These are phyloP conservation scores for Aethes cnicana DNA, from an alignment of 2,888 invertebrate genomes.

Conservation along the genomic window DNA sequence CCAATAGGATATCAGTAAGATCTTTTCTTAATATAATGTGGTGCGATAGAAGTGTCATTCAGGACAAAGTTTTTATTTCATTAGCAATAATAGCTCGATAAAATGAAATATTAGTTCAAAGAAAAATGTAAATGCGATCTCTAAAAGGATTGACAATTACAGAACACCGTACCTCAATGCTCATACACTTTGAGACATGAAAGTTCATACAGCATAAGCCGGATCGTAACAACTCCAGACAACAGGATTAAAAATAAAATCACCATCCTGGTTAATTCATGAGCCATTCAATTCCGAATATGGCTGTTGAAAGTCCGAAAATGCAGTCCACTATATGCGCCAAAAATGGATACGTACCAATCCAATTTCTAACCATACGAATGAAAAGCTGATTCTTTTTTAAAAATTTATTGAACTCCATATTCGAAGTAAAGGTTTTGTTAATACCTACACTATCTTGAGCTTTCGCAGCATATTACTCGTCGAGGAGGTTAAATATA, in stretches of 20 bases:
- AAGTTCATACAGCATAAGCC: conserved; percentile 15
- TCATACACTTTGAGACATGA: conserved; percentile 9
- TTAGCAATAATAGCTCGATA: too few relatives aligned
- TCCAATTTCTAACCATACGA: conserved; percentile 61
- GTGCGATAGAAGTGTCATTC: too few relatives aligned
- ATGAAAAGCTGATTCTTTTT: conserved; percentile 21
- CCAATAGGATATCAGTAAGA: too few relatives aligned
- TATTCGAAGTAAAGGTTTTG: conserved; percentile 3
- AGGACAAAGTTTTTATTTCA: too few relatives aligned
- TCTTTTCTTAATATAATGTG: too few relatives aligned
- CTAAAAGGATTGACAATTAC: background rate
- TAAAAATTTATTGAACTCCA: conserved; percentile 9
- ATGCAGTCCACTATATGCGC: conserved; percentile 48
- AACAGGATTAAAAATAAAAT: conserved; percentile 47
- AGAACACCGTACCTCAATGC: background rate
- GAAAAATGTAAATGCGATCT: too few relatives aligned
- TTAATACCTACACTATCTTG: too few relatives aligned
- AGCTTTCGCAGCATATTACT: too few relatives aligned
- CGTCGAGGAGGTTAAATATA: too few relatives aligned
- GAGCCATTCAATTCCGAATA: conserved; percentile 75
- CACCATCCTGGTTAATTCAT: conserved; percentile 71
- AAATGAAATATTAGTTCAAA: too few relatives aligned
- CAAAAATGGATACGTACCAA: conserved; percentile 59
- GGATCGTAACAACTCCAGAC: conserved; percentile 17
- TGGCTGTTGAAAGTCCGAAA: conserved; percentile 71